These are phyloP conservation scores for Solenopsis invicta DNA, from an alignment of 1,140 invertebrate species.

Conservation along the genomic window DNA sequence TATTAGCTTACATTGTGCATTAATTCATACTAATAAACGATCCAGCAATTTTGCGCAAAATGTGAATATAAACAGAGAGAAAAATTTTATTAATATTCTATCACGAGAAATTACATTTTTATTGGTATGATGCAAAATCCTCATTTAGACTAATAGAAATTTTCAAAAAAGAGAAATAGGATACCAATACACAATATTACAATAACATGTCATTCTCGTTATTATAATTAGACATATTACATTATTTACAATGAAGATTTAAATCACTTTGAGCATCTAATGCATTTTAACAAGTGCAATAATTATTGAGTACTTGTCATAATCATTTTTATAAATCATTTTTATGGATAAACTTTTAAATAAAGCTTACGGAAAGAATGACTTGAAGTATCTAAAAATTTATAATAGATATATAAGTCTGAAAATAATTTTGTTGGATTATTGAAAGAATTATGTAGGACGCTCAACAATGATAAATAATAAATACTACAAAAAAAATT, in stretches of 20 bases:
- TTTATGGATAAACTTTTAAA: neutral
- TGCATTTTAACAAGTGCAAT: neutral
- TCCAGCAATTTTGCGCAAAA: neutral
- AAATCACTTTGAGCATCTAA: neutral
- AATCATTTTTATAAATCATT: no score
- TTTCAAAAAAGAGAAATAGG: neutral
- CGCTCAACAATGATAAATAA: no score
- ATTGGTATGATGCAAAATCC: neutral
- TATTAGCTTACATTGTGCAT: neutral
- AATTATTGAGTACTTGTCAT: neutral
- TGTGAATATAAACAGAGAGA: neutral
- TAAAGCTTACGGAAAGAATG: neutral
- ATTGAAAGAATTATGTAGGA: no score
- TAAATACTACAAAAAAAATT: no score
- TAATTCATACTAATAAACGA: neutral
- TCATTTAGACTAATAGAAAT: neutral
- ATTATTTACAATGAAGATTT: neutral
- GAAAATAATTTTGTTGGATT: no score
- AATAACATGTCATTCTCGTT: neutral
- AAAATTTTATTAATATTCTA: conserved; percentile 7
- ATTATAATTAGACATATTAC: neutral
- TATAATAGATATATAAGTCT: no score
- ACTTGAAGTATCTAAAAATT: no score
- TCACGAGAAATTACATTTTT: neutral
- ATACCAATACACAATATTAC: neutral